Evolutionary conservation across 2,888 invertebrate species (phyloP), one percentile per base, ranked within the genome.

Genomic region (Athalia circularis): DNA sequence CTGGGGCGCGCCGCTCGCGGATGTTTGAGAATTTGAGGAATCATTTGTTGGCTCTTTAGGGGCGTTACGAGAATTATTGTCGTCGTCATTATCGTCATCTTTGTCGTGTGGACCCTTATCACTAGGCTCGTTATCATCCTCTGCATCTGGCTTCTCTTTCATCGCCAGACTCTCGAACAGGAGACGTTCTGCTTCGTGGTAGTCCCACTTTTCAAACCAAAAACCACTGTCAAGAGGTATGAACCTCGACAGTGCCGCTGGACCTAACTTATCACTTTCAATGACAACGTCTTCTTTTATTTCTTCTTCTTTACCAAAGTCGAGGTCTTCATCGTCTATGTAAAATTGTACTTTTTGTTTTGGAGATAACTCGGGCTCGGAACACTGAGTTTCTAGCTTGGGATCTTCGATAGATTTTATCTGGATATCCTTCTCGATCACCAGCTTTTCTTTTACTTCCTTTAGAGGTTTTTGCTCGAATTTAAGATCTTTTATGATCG

Each of bases 121-220:
- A 80, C 86, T 80, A 13, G 81, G 79, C 50, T 82, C 85, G 8
- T 75, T 79, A 45, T 80, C 83, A 75, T 78, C 79, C 5, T 48
- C 80, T 64, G 83, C 81, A 74, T 86, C 82, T 87, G 88, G 84
- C 90, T 92, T 87, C 54, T 87, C 84, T 86, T 91, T 90, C 80
- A 90, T 91, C 79, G 93, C 93, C 83, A 94, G 87, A 79, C 87
- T 88, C 62, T 92, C 90, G 86, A 93, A 93, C 87, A 93, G 93
- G 82, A 92, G 90, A 83, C 92, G 92, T 91, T 95, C 95, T 57
- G 94, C 94, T 84, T 94, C 93, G 83, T 94, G 93, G 85, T 94
- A 95, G 29, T 92, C 83, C 84, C 91, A 90, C 88, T 93, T 94
- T 76, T 93, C 92, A 4, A 91, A 87, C 94, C 94, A 94, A 85